Evolutionary conservation across 2,888 invertebrate species (phyloP), one percentile per base, ranked within the genome.

Genomic region (Teinopalpus imperialis): DNA sequence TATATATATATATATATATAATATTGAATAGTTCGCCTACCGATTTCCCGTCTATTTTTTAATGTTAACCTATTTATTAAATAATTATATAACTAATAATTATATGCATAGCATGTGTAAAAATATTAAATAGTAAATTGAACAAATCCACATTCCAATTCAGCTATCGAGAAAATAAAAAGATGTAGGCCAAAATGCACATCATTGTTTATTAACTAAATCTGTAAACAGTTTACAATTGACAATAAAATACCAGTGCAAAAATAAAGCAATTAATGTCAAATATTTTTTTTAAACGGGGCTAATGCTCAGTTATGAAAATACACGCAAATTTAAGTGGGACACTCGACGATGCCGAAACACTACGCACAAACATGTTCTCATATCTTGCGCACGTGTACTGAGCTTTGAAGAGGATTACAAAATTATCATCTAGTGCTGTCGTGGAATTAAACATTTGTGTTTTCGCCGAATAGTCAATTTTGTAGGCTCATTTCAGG

Each of bases 311-410:
- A 43, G 48, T 50, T 50, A 52, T 50, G 48, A 52, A 48, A 50
- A 50, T 52, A 50, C 27, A 52, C 47, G 34, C 48, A 43, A 43
- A 47, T 45, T 48, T 50, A 52, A 48, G 52, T 52, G 40, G 52
- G 48, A 10, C 52, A 40, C 36, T 24, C 7, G 31, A 18, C 37
- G 43, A 36, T 45, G 31, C 50, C 48, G 40, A 44, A 40, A 43
- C 26, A 20, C 39, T 32, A 48, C 45, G 35, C 42, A 45, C 37
- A 49, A 40, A 45, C 43, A 46, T 35, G 23, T 40, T 39, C 32
- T 34, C 35, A 10, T 21, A 35, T 14, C 27, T 29, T n/a, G 23
- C 29, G 37, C 29, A 37, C 44, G 44, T 35, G 49, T n/a, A 23
- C 16, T 44, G 4, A 6, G 21, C 34, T 45, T 30, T 27, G 40